Percentiles rank a stretch among this genome's conserved stretches.
phyloP scores from a whole-genome alignment of 2,113 vertebrate species.

The Heloderma charlesbogerti region DNA sequence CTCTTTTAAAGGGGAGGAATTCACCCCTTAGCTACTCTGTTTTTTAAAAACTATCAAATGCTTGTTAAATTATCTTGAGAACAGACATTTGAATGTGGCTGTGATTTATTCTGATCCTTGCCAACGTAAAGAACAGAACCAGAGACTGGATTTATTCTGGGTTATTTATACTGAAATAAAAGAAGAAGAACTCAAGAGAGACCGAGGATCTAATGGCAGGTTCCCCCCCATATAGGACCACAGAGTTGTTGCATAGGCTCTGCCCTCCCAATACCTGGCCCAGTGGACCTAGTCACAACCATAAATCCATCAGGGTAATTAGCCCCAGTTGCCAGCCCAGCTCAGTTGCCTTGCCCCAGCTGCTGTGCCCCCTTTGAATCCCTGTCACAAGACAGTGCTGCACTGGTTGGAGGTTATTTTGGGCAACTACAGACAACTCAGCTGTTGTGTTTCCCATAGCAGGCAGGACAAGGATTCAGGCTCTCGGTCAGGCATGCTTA shows the following conservation, averaged over 20 bases:
- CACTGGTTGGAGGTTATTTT: constrained; percentile 55
- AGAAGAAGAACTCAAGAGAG: not conserved
- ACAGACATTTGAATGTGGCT: not conserved
- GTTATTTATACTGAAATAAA: not conserved
- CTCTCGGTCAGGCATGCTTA: not conserved
- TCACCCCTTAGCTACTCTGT: not conserved
- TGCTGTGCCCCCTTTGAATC: constrained; percentile 2
- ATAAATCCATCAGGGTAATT: constrained; percentile 13
- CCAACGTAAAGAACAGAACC: not conserved
- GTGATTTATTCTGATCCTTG: not conserved
- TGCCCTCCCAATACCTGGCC: not conserved
- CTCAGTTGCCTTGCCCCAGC: constrained; percentile 1
- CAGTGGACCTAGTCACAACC: not conserved
- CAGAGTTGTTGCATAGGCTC: not conserved
- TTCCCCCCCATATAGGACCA: too few relatives aligned
- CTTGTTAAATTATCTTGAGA: not conserved
- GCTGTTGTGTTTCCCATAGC: constrained; percentile 48
- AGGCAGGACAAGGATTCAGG: not conserved
- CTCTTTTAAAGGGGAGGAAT: not conserved
- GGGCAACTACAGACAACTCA: constrained; percentile 48
- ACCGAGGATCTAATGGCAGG: not conserved
- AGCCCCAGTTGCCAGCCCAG: not conserved
- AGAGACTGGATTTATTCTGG: not conserved
- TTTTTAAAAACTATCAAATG: not conserved
- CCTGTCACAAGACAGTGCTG: constrained; percentile 54